Evolutionary conservation across 2,888 invertebrate species (phyloP).

Genomic region (Formica aserva): DNA sequence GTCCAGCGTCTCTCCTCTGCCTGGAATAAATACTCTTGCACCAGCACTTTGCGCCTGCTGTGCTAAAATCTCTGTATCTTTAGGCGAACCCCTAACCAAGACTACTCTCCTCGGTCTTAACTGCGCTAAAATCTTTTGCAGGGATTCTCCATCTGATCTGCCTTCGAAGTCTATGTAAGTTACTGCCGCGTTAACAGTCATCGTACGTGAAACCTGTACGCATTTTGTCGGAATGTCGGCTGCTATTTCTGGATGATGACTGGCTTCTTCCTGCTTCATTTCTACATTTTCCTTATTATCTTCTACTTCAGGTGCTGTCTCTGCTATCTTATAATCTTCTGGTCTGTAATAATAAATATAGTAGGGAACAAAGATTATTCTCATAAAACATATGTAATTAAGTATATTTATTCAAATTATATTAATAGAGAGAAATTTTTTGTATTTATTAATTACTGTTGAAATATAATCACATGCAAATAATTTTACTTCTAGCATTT

Average conservation of each 20-base stretch:
- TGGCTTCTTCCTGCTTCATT: slow-evolving; percentile 89
- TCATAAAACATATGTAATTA: neutral
- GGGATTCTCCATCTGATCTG: slow-evolving; percentile 93
- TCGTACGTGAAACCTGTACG: slow-evolving; percentile 90
- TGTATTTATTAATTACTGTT: slow-evolving; percentile 16
- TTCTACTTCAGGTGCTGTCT: slow-evolving; percentile 89
- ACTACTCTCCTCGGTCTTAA: slow-evolving; percentile 90
- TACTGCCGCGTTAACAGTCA: slow-evolving; percentile 94
- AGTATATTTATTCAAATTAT: slow-evolving; percentile 1
- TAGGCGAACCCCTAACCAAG: slow-evolving; percentile 91
- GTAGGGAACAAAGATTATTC: neutral
- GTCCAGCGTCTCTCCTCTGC: slow-evolving; percentile 94
- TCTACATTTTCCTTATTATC: slow-evolving; percentile 90
- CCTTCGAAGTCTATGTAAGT: slow-evolving; percentile 99
- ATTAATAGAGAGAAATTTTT: neutral
- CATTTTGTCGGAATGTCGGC: slow-evolving; percentile 97
- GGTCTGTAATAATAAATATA: slow-evolving; percentile 86
- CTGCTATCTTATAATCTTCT: slow-evolving; percentile 96
- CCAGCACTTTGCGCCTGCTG: slow-evolving; percentile 90
- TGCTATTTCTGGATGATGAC: slow-evolving; percentile 84
- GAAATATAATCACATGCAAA: neutral
- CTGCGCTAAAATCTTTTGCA: slow-evolving; percentile 90
- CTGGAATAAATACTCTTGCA: slow-evolving; percentile 93
- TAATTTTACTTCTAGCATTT: neutral
- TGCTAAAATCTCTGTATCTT: slow-evolving; percentile 90